These are phyloP conservation scores for Danio kyathit DNA, from an alignment of 2,797 vertebrate species.

Conservation along the genomic window DNA sequence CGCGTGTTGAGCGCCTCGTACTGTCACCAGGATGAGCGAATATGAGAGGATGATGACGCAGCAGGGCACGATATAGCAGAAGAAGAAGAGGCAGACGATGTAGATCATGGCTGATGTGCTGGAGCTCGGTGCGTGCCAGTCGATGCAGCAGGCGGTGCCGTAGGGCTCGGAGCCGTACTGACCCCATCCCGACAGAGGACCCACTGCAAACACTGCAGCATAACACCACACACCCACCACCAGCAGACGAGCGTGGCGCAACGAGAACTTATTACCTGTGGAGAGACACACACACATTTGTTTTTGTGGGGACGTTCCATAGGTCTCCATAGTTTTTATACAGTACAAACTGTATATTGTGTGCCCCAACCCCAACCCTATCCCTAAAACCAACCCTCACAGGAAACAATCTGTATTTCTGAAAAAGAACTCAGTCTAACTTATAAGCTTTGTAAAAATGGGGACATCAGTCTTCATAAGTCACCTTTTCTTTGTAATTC, in stretches of 20 bases:
- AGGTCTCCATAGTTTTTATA: too few species aligned
- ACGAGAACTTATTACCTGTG: conserved; percentile 85
- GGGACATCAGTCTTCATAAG: too few species aligned
- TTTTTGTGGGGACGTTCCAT: too few species aligned
- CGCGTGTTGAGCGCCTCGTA: conserved; percentile 79
- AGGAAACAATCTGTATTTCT: too few species aligned
- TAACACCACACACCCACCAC: conserved; percentile 84
- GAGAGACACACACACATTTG: not conserved
- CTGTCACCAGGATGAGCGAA: conserved; percentile 82
- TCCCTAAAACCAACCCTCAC: too few species aligned
- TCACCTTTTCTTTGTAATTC: too few species aligned
- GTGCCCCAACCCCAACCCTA: too few species aligned
- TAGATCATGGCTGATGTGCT: conserved; percentile 80
- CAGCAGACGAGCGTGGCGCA: conserved; percentile 76
- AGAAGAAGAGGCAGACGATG: conserved; percentile 86
- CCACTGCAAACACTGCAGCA: conserved; percentile 80
- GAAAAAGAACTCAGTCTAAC: too few species aligned
- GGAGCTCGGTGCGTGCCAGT: conserved; percentile 78
- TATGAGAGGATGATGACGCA: conserved; percentile 85
- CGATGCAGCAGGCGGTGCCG: conserved; percentile 88
- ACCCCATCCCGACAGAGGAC: conserved; percentile 85
- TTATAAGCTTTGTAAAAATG: too few species aligned
- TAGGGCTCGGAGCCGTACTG: conserved; percentile 86
- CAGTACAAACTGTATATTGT: too few species aligned
- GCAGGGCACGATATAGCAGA: conserved; percentile 88